Conservation (phyloP, 2,797 vertebrate species). For the Etheostoma perlongum region DNA sequence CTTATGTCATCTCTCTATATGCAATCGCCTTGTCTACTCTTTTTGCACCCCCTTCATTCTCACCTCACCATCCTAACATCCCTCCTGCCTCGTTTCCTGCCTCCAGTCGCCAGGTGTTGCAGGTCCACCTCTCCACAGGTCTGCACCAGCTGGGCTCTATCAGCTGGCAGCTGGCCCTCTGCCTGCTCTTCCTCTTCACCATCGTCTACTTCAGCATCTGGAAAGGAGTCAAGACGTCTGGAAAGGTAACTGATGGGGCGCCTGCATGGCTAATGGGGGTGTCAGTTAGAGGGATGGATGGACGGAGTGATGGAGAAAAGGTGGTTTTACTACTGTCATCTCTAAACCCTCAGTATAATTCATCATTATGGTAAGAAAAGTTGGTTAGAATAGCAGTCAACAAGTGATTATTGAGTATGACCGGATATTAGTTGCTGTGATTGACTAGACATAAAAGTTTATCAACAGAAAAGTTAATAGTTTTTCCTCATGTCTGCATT, state of each 20-base stretch:
- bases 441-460: background rate
- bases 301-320: conserved; percentile 34
- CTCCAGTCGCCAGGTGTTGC: conserved; percentile 92
- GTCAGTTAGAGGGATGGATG: conserved; percentile 59
- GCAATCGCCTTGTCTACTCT: background rate
- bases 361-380: conserved; percentile 30
- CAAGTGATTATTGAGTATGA: background rate
- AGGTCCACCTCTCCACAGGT: conserved; percentile 92
- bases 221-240: conserved; percentile 99
- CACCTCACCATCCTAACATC: background rate
- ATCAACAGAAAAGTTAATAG: background rate
- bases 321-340: conserved; percentile 22
- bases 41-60: background rate
- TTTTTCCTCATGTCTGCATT: background rate
- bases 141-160: conserved; percentile 94
- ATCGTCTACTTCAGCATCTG: conserved; percentile 99
- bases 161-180: conserved; percentile 96
- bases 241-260: conserved; percentile 89
- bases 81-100: conserved; percentile 22
- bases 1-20: background rate
- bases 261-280: conserved; percentile 61
- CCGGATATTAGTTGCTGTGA: background rate
- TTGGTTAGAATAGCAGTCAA: conserved; percentile 19
- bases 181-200: conserved; percentile 95
- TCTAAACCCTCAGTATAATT: conserved; percentile 35